Percentiles rank a stretch among this genome's conserved stretches.
phyloP scores from a whole-genome alignment of 2,797 vertebrate genomes.

The Chelon auratus region DNA sequence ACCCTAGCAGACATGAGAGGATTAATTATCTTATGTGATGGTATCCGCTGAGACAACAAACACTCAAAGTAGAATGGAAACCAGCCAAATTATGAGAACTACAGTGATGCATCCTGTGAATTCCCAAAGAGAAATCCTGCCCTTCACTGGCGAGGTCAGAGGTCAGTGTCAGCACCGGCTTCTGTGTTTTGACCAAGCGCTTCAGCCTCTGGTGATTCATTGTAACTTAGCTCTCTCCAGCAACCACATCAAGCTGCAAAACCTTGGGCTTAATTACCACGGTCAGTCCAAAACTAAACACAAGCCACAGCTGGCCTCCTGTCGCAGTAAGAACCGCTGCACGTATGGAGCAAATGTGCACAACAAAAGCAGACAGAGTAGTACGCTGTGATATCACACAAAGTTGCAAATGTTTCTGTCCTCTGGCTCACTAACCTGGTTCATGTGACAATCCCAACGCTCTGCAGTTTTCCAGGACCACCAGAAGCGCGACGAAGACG shows the following conservation, averaged over 20 bases:
- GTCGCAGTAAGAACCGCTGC: constrained; percentile 29
- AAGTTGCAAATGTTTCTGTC: neutral
- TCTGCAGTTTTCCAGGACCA: constrained; percentile 60
- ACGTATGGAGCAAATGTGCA: constrained; percentile 22
- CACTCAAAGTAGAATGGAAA: constrained; percentile 1
- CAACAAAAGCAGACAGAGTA: constrained; percentile 12
- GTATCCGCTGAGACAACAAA: neutral
- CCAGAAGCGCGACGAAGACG: constrained; percentile 69
- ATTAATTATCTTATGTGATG: constrained; percentile 6
- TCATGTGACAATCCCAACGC: constrained; percentile 52
- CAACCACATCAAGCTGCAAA: constrained; percentile 16
- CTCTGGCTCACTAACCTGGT: constrained; percentile 71
- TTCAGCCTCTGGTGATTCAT: constrained; percentile 30
- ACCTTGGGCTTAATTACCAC: constrained; percentile 20
- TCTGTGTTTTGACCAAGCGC: constrained; percentile 5
- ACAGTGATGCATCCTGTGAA: constrained; percentile 25
- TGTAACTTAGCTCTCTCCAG: constrained; percentile 19
- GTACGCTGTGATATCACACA: neutral
- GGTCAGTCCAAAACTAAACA: constrained; percentile 33
- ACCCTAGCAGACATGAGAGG: neutral
- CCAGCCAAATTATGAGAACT: constrained; percentile 1
- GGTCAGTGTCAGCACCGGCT: constrained; percentile 30
- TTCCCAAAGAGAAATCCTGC: constrained; percentile 23
- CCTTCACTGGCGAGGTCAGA: constrained; percentile 40
- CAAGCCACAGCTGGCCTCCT: constrained; percentile 49